Base-by-base conservation (phyloP, 2,797 vertebrate species). In the Parotocinclus haroldoi region DNA sequence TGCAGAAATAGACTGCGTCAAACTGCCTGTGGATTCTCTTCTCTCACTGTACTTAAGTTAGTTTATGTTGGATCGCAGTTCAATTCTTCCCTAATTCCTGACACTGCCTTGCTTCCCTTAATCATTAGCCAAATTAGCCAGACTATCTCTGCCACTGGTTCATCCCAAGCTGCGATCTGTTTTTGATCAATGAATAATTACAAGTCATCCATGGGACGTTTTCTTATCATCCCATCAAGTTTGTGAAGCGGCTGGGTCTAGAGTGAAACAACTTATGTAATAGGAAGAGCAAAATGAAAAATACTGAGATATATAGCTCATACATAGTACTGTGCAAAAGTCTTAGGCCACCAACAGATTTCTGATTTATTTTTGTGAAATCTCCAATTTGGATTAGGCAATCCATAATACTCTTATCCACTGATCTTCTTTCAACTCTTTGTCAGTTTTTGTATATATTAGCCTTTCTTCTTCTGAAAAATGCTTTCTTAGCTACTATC, bases 61-160 rank as follows among this genome's bases (percentile, higher is more conserved):
- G 14, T 12, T 55, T 62, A 72, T 38, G 46, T 17, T 58, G 53
- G 63, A 63, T 58, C 52, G 37, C 50, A 66, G 58, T 63, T 27
- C 27, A 27, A 5, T 27, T 27, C 27, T 27, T 27, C 27, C 27
- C 27, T 27, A 27, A 27, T 27, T 2, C 27, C 27, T 27, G 27
- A 27, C 27, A 27, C 27, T 55, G 52, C 50, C 59, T 55, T 48
- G 68, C 49, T 70, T 51, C 49, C 50, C 42, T 55, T 49, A 39
- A 38, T 63, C 49, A 59, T 78, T 71, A 59, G 16, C 19, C 27
- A 66, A 46, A 63, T 71, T 49, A 57, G 17, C 44, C 51, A 17
- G 42, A 54, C 42, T 36, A 27, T 53, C 58, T 19, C 39, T 49
- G 19, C 45, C 53, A 68, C 37, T 13, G 9, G 37, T 40, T 58